Evolutionary conservation across 2,113 vertebrate genomes (phyloP).

Genomic region (Ibidorhyncha struthersii): DNA sequence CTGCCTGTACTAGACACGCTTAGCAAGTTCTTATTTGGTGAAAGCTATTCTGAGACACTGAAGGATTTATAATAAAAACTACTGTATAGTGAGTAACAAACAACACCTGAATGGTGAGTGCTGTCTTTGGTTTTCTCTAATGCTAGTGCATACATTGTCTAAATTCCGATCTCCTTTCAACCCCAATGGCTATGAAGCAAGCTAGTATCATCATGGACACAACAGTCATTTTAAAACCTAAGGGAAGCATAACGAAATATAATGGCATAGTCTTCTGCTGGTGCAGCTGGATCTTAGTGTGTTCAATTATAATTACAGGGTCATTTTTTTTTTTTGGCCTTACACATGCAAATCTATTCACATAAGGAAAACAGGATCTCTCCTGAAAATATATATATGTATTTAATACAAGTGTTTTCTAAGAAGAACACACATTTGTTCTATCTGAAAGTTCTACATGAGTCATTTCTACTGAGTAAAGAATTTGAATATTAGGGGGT

Average conservation of each 20-base stretch:
- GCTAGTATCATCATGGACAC: background rate
- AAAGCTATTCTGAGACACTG: background rate
- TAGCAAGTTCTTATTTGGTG: background rate
- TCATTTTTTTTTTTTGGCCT: background rate
- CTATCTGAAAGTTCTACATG: background rate
- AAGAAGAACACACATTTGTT: background rate
- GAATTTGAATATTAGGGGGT: background rate
- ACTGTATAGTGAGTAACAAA: background rate
- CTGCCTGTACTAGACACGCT: background rate
- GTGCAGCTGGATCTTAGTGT: background rate
- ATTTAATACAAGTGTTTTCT: background rate
- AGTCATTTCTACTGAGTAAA: background rate
- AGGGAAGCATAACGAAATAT: background rate
- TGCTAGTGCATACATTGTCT: background rate
- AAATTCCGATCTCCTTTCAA: background rate
- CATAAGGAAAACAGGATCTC: background rate
- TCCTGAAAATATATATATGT: background rate
- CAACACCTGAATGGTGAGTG: background rate
- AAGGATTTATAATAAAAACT: background rate
- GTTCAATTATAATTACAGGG: slow-evolving; percentile 5
- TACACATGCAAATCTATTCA: background rate
- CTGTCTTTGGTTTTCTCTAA: background rate
- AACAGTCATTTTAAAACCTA: background rate
- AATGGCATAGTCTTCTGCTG: background rate
- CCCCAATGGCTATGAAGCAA: background rate